These are phyloP conservation scores for Synergus itoensis DNA, from an alignment of 2,888 invertebrate species.

Conservation along the genomic window DNA sequence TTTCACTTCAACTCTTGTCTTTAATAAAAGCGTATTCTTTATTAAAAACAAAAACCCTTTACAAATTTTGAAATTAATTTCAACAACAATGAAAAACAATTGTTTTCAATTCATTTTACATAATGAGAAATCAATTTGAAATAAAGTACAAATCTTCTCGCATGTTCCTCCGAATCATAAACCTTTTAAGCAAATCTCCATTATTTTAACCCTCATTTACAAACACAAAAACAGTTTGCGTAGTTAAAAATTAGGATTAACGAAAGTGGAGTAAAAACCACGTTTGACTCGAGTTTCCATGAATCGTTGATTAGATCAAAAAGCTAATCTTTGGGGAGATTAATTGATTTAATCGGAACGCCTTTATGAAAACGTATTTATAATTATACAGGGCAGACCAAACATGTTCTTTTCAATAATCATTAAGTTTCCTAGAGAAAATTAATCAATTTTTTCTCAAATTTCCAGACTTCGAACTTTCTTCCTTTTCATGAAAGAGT, in stretches of 20 bases:
- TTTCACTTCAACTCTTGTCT: conserved; percentile 1
- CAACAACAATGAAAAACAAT: neutral
- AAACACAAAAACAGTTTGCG: neutral
- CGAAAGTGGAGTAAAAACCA: neutral
- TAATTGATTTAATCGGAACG: conserved; percentile 28
- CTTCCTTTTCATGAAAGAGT: neutral
- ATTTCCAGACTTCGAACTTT: neutral
- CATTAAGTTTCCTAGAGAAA: neutral
- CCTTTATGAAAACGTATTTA: neutral
- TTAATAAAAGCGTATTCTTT: neutral
- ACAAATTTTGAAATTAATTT: neutral
- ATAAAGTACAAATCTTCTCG: neutral
- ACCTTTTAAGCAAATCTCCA: neutral
- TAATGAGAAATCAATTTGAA: neutral
- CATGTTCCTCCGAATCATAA: conserved; percentile 2
- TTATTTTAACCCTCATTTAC: conserved; percentile 4
- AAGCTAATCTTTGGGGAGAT: conserved; percentile 38
- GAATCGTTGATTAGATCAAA: neutral
- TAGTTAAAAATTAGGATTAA: neutral
- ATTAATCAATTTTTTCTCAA: neutral
- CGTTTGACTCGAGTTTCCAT: conserved; percentile 10
- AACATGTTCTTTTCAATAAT: neutral
- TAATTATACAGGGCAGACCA: neutral
- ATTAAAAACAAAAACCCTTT: neutral
- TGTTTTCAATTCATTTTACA: neutral